Evolutionary conservation across 2,797 vertebrate species (phyloP).

Genomic region (Liasis olivaceus): DNA sequence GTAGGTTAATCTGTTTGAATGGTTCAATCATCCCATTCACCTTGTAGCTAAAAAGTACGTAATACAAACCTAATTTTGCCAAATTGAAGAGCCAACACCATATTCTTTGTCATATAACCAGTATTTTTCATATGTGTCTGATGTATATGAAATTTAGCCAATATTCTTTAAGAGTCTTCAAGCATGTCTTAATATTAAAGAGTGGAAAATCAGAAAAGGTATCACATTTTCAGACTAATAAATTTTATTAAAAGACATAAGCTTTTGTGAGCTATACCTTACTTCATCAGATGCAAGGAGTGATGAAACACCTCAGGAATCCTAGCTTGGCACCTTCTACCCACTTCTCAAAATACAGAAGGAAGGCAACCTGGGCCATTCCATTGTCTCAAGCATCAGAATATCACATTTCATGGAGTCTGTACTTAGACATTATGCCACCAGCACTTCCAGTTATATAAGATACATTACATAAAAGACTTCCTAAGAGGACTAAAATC

Average conservation of each 20-base stretch:
- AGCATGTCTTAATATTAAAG: background rate
- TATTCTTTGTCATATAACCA: background rate
- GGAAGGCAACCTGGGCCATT: too few species aligned
- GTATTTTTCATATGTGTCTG: background rate
- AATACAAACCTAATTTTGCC: background rate
- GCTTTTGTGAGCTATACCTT: background rate
- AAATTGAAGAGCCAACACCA: background rate
- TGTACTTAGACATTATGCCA: too few species aligned
- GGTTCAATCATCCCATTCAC: background rate
- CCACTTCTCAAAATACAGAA: background rate
- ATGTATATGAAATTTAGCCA: background rate
- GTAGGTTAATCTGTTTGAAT: background rate
- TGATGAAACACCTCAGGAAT: background rate
- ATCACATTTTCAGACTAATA: background rate
- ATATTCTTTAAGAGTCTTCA: background rate
- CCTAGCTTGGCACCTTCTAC: background rate
- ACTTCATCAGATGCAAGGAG: background rate
- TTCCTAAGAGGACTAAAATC: too few species aligned
- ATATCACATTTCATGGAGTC: too few species aligned
- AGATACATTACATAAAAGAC: too few species aligned
- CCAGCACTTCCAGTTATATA: too few species aligned
- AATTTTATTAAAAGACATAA: background rate
- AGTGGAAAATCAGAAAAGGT: background rate
- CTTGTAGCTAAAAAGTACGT: background rate
- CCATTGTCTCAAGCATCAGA: too few species aligned